Evolutionary conservation across 2,113 vertebrate species (phyloP).

Genomic region (Polypterus bichir): DNA sequence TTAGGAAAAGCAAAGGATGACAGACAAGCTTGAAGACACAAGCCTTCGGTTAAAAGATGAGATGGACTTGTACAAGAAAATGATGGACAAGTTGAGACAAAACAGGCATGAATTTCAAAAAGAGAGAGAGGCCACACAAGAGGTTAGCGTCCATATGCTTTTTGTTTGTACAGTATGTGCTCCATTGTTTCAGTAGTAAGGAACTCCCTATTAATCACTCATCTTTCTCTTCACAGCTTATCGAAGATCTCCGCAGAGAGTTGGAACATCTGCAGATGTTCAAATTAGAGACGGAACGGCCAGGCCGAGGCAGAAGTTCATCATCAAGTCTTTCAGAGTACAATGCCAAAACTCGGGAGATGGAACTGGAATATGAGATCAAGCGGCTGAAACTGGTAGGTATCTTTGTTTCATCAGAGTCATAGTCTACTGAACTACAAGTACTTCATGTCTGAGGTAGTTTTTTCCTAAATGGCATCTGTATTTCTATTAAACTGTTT

Average conservation of each 20-base stretch:
- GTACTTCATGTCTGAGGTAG: too few relatives aligned
- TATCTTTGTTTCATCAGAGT: too few relatives aligned
- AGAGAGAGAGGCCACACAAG: slow-evolving; percentile 83
- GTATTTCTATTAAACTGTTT: too few relatives aligned
- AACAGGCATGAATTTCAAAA: slow-evolving; percentile 80
- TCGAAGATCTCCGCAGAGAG: slow-evolving; percentile 84
- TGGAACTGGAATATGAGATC: slow-evolving; percentile 86
- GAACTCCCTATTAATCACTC: slow-evolving; percentile 1
- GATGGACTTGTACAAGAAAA: slow-evolving; percentile 84
- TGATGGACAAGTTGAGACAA: slow-evolving; percentile 92
- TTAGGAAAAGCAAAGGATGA: slow-evolving; percentile 78
- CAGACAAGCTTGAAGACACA: slow-evolving; percentile 78
- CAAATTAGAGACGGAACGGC: slow-evolving; percentile 76
- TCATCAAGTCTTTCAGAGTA: slow-evolving; percentile 68
- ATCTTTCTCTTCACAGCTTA: slow-evolving; percentile 53
- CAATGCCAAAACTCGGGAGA: slow-evolving; percentile 69
- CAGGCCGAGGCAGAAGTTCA: slow-evolving; percentile 60
- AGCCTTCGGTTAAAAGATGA: slow-evolving; percentile 83
- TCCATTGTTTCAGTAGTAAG: too few relatives aligned
- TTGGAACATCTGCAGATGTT: slow-evolving; percentile 87
- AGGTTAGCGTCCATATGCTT: slow-evolving; percentile 45
- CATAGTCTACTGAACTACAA: too few relatives aligned
- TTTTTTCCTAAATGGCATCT: too few relatives aligned
- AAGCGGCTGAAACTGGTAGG: slow-evolving; percentile 86
- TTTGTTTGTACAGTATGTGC: neutral